These are phyloP conservation scores for human (Homo sapiens) DNA, from an alignment of 2,113 vertebrate species.

Conservation along the genomic window DNA sequence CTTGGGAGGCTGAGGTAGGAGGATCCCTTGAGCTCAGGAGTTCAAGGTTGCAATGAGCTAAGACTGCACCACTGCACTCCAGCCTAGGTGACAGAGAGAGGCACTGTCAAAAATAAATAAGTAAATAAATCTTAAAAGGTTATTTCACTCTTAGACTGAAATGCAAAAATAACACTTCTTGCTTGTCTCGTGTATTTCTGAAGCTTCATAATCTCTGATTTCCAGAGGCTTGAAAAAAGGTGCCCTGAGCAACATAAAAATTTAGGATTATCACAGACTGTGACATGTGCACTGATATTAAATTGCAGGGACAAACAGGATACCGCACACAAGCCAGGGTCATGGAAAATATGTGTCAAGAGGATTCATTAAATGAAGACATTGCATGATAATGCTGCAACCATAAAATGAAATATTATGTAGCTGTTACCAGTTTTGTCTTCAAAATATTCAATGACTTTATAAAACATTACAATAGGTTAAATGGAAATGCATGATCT, in stretches of 20 bases:
- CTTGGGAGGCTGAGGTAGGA: too few relatives aligned
- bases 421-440: neutral
- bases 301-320: neutral
- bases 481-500: neutral
- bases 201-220: slow-evolving; percentile 22
- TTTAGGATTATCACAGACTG: neutral
- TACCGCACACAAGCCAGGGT: neutral
- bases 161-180: neutral
- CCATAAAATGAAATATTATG: neutral
- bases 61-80: too few relatives aligned
- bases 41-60: too few relatives aligned
- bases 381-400: neutral
- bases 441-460: neutral
- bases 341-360: neutral
- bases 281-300: neutral
- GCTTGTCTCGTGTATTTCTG: neutral
- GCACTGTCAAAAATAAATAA: too few relatives aligned
- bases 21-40: too few relatives aligned
- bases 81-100: too few relatives aligned
- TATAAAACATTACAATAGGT: neutral
- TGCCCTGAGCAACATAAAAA: neutral
- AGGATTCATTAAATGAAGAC: neutral
- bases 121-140: neutral
- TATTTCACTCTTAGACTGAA: slow-evolving; percentile 11
- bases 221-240: neutral